Conservation (phyloP, 1,140 invertebrate species). For the Sitodiplosis mosellana region DNA sequence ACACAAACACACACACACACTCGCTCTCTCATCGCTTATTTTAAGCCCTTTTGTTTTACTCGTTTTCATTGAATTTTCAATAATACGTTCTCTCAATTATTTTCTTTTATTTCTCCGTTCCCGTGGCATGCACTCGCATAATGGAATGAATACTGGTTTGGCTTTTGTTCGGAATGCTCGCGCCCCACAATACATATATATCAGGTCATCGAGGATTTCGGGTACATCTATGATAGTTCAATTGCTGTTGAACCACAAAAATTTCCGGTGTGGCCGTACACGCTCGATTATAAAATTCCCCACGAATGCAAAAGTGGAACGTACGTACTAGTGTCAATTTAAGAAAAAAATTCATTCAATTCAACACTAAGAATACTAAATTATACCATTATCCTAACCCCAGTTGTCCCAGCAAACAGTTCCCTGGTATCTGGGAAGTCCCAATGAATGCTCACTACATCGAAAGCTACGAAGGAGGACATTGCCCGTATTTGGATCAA, state of each 20-base stretch:
- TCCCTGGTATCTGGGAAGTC: constrained; percentile 76
- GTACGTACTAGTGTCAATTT: no score
- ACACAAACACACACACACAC: no score
- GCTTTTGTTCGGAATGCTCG: neutral
- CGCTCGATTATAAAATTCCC: constrained; percentile 76
- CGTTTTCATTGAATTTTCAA: no score
- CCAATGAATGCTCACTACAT: constrained; percentile 83
- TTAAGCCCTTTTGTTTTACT: no score
- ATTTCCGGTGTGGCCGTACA: constrained; percentile 86
- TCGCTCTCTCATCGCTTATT: no score
- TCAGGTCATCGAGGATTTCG: constrained; percentile 72
- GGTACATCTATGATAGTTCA: constrained; percentile 82
- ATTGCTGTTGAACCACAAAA: constrained; percentile 65
- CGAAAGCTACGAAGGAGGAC: constrained; percentile 73
- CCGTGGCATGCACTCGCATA: no score
- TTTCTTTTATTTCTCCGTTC: no score
- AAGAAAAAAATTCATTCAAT: no score
- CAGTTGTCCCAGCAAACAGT: no score
- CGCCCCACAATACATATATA: neutral
- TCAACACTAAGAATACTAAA: no score
- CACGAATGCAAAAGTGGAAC: constrained; percentile 83
- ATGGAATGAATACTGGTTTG: neutral
- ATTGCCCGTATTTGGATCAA: constrained; percentile 83
- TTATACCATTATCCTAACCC: neutral
- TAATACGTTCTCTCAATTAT: no score